phyloP scores from a whole-genome alignment of 2,888 invertebrate genomes.

The Mantis religiosa region DNA sequence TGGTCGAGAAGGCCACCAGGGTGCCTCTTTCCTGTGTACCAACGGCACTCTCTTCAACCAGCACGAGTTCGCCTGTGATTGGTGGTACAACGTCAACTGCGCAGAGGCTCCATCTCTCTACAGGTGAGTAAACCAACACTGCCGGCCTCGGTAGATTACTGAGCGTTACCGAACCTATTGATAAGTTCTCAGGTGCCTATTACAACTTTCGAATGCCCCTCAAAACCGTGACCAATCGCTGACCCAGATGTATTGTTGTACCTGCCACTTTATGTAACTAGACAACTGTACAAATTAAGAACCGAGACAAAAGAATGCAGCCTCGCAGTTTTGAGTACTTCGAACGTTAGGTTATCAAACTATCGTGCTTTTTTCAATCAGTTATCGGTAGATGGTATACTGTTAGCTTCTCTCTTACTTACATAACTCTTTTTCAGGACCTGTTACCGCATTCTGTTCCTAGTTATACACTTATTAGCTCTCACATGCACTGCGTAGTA shows the following conservation, averaged over 20 bases:
- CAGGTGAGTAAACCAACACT: constrained; percentile 51
- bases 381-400: no score
- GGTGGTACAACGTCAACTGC: constrained; percentile 90
- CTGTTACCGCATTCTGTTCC: no score
- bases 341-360: no score
- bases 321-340: no score
- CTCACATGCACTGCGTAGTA: no score
- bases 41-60: constrained; percentile 86
- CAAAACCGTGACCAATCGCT: neutral
- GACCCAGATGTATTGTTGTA: neutral
- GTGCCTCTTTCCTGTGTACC: constrained; percentile 78
- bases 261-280: neutral
- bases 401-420: no score
- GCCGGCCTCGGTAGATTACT: neutral
- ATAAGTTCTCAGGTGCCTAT: neutral
- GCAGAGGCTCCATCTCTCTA: constrained; percentile 68
- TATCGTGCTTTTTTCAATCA: no score
- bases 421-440: no score
- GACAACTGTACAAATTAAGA: neutral
- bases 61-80: constrained; percentile 79
- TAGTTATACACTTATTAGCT: no score
- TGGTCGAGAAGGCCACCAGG: constrained; percentile 68
- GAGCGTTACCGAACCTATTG: no score
- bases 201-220: neutral
- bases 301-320: neutral